Evolutionary conservation across 2,797 vertebrate species (phyloP), one percentile per base, ranked within the genome.

Genomic region (Picus viridis): DNA sequence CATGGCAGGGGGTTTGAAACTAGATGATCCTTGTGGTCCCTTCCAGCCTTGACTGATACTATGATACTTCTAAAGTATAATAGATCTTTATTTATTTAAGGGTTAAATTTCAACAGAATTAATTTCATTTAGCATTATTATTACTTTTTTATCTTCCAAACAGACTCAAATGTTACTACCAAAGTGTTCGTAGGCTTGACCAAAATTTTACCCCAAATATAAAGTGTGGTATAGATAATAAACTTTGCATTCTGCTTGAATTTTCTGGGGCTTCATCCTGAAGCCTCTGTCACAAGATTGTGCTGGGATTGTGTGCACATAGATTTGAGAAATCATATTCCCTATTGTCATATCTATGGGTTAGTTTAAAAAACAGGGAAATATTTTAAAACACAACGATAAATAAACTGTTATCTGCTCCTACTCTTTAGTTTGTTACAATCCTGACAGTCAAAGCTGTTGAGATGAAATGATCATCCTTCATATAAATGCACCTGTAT

Each of bases 401-500:
- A 64, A 84, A 64, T 34, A 30, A 6, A 27, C 68, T 58, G 7
- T 3, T 73, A 7, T 71, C 4, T 62, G 8, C 8, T 86, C n/a
- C 9, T 70, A 3, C 6, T 78, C 14, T 79, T 91, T 19, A 47
- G 3, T 34, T 68, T 71, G 5, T 61, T 78, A 49, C 59, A 30
- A 65, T 43, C 45, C 34, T 72, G 36, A 62, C 54, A 80, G 32
- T 45, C 12, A 76, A 63, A 92, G 67, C 59, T 89, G 16, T 54
- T 83, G 58, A 89, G 41, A 90, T 84, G 65, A 94, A 29, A 73
- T 88, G 53, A 90, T 86, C 90, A 96, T 80, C 54, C 79, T 94
- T 97, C 89, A 94, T 93, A 96, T 88, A 95, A 94, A 95, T 81
- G 68, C 92, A 97, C 94, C 93, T 97, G 94, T 92, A 96, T 86